Evolutionary conservation across 2,888 invertebrate species (phyloP), one percentile per base, ranked within the genome.

Genomic region (Boloria selene): DNA sequence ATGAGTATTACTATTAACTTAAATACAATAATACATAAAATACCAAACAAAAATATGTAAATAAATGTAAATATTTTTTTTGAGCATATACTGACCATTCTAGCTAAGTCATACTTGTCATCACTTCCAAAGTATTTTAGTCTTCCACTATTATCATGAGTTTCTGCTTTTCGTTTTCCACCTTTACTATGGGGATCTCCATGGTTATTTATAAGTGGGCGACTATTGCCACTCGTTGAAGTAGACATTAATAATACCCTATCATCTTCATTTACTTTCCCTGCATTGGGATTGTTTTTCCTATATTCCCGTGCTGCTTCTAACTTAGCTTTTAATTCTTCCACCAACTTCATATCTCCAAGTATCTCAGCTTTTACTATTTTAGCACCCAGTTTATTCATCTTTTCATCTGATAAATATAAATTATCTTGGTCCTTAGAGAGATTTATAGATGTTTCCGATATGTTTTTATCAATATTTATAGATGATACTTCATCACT

Each of bases 281-380:
- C 77, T 65, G 77, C 81, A 77, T 85, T 72, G 62, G 89, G 88
- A 74, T 92, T 87, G 38, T 87, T 83, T 74, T 89, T 92, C 61
- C 88, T 83, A 70, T 86, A 87, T 65, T 93, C 89, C 74, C 95
- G 93, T 0, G 97, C 97, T 26, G 87, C 87, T 72, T 96, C 96
- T 52, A 98, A 85, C 82, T 97, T 95, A 3, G 85, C 79, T 85
- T 96, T 97, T 54, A 98, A 87, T 79, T 96, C 94, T 47, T 85
- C 81, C 0, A 95, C 95, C 62, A 96, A 82, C 70, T 94, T 93
- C 79, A 83, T 87, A 81, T 98, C 95, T 17, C 98, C 98, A 93
- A 98, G 94, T 75, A 99, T 94, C 93, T 99, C 98, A 14, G 99
- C 98, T 91, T 98, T 98, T 0, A 99, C 92, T 70, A 98, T 94